Evolutionary conservation across 1,140 invertebrate genomes (phyloP), one percentile per base, ranked within the genome.

Genomic region (Ditylenchus dipsaci): DNA sequence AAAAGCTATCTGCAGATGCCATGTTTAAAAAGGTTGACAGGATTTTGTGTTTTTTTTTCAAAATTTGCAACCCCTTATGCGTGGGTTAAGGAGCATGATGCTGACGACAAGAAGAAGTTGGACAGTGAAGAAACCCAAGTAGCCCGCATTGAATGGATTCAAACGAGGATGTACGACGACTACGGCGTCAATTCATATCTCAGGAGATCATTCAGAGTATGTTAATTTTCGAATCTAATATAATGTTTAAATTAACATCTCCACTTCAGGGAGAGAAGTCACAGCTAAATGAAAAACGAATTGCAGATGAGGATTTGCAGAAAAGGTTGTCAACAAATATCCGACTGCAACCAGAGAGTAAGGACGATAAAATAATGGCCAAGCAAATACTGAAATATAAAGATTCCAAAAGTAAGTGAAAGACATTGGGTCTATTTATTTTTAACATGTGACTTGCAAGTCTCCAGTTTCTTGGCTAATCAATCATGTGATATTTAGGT

Each of bases 21-120:
- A 83, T 81, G 81, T 80, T 81, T 30, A 77, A 79, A 26, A 21
- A 53, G 23, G 49, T 97, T 97, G 88, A 93, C 91, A 68, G 93
- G 96, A 84, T 88, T 88, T 74, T 64, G 19, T 76, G 68, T 73
- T 79, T 75, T 5, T 47, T 67, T 15, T 53, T 26, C 23, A 26
- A 19, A 53, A 53, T 7, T 53, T 53, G 11, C n/a, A n/a, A 45
- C n/a, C 11, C 43, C 11, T 53, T 53, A 53, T 15, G 15, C 15
- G 23, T 53, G 23, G 3, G 8, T 53, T 53, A 56, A 65, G 21
- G 81, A 81, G 71, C 81, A 81, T 63, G 60, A 68, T 57, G 60
- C 69, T 17, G 49, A 82, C 15, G 78, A 81, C 47, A 78, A 75
- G 57, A 61, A 71, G 26, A 82, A 80, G 58, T 63, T 73, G 19